Evolutionary conservation across 1,140 invertebrate species (phyloP).

Genomic region (Nephotettix cincticeps): DNA sequence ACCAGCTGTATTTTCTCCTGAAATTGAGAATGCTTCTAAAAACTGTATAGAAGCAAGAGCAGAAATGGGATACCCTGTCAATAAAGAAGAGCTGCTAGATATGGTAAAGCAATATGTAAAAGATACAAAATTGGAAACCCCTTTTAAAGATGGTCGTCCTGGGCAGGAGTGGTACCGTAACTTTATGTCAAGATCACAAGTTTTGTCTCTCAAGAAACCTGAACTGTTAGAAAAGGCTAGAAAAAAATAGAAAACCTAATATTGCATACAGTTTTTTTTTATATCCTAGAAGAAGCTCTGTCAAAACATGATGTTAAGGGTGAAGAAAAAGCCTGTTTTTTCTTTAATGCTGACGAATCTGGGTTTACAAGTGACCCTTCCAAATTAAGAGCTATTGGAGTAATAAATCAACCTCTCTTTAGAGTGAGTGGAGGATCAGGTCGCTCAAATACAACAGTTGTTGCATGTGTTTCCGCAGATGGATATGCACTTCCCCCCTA

Average conservation of each 20-base stretch:
- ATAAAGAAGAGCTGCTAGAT: conserved; percentile 42
- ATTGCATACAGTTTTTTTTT: conserved; percentile 10
- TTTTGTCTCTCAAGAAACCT: conserved; percentile 44
- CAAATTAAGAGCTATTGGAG: no score
- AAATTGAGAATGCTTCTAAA: conserved; percentile 40
- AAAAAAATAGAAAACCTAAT: conserved; percentile 12
- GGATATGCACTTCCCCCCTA: no score
- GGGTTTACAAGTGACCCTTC: no score
- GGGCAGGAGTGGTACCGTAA: conserved; percentile 45
- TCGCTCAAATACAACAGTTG: no score
- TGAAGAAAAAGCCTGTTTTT: no score
- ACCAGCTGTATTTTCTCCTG: conserved; percentile 35
- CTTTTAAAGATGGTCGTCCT: conserved; percentile 45
- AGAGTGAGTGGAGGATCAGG: no score
- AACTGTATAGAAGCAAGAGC: conserved; percentile 39
- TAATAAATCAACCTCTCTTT: no score
- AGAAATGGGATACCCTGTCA: conserved; percentile 45
- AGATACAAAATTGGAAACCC: conserved; percentile 41
- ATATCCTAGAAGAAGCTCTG: no score
- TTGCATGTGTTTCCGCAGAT: no score
- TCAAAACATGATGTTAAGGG: no score
- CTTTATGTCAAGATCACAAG: conserved; percentile 43
- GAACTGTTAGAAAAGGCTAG: conserved; percentile 25
- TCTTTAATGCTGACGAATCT: no score
- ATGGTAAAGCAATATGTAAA: conserved; percentile 41